Percentiles rank a stretch among this genome's conserved stretches.
Conservation (phyloP, 2,797 vertebrate genomes). For the Leucoraja ocellata region DNA sequence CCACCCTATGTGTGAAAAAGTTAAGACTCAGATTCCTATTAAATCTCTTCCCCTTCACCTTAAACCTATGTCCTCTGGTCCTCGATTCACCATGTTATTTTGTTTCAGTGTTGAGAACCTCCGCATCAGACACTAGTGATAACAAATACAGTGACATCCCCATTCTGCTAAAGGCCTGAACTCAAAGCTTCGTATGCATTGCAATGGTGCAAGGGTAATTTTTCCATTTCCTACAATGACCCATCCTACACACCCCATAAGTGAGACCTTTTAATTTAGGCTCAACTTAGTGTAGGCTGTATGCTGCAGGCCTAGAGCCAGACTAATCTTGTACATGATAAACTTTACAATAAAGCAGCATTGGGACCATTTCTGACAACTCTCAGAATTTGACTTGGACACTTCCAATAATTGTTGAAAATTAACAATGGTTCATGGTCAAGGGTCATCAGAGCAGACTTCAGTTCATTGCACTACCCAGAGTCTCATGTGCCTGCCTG, state of each 20-base stretch:
- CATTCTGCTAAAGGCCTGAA: background rate
- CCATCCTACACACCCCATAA: background rate
- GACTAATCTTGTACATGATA: background rate
- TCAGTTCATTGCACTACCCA: too few species aligned
- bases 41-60: too few species aligned
- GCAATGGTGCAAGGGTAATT: background rate
- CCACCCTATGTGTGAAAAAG: too few species aligned
- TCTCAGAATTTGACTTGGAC: too few species aligned
- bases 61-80: too few species aligned
- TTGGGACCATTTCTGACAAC: background rate
- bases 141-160: too few species aligned
- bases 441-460: too few species aligned
- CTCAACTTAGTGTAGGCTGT: background rate
- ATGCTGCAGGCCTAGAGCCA: background rate
- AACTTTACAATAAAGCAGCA: background rate
- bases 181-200: background rate
- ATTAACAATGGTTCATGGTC: too few species aligned
- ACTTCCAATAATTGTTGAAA: too few species aligned
- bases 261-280: background rate
- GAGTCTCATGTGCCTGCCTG: too few species aligned
- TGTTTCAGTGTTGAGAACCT: background rate
- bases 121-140: background rate
- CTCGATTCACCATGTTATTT: background rate
- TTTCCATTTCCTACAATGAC: background rate
- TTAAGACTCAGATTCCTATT: too few species aligned